These are phyloP conservation scores for Noctua pronuba DNA, from an alignment of 2,888 invertebrate species.

Conservation along the genomic window DNA sequence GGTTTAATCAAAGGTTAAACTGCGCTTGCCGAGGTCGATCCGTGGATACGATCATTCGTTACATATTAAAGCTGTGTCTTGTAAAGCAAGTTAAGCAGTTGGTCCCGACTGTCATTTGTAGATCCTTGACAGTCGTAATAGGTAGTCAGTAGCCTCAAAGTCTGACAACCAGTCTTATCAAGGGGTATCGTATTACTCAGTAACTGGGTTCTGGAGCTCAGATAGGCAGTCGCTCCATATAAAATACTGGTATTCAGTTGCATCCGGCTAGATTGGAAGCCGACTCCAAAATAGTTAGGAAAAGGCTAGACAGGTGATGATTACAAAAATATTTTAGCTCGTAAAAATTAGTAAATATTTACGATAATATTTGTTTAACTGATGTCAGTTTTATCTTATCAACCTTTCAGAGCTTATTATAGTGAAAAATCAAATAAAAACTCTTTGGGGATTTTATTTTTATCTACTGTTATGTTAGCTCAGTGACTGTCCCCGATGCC, in stretches of 20 bases:
- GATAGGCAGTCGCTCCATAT: not conserved
- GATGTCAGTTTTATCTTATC: conserved; percentile 52
- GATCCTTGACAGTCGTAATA: not conserved
- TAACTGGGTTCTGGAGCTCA: not conserved
- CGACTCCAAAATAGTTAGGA: not conserved
- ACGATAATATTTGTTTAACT: conserved; percentile 20
- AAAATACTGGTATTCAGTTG: not conserved
- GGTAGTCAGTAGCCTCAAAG: not conserved
- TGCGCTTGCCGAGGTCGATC: not conserved
- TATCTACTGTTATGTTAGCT: conserved; percentile 40
- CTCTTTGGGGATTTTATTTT: conserved; percentile 36
- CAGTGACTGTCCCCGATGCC: conserved; percentile 44
- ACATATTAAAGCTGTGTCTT: not conserved
- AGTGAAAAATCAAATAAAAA: conserved; percentile 42
- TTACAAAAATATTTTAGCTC: not conserved
- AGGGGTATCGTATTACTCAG: not conserved
- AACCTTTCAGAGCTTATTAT: conserved; percentile 6
- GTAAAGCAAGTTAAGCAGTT: not conserved
- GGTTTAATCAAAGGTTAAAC: not conserved
- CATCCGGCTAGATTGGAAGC: not conserved
- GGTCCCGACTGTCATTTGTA: not conserved
- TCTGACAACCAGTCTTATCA: not conserved
- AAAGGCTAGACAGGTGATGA: not conserved
- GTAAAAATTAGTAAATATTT: conserved; percentile 25
- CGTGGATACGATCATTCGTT: not conserved